Conservation (phyloP, 2,888 invertebrate genomes). For the Lepetodrilus schrolli region DNA sequence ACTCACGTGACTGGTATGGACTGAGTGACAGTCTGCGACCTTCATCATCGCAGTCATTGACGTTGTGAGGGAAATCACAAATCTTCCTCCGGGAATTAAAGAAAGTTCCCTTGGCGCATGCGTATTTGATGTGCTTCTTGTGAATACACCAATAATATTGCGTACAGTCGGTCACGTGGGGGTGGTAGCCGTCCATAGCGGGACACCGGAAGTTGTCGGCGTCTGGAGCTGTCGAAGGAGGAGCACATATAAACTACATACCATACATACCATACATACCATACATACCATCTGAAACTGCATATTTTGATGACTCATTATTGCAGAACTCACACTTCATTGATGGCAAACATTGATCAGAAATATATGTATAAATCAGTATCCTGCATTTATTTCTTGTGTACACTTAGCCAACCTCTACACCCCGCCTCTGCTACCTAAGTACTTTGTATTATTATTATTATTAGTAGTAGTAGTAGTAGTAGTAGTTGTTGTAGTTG, state of each 20-base stretch:
- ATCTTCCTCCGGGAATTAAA: background rate
- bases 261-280: too few species aligned
- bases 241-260: background rate
- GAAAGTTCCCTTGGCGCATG: slow-evolving; percentile 9
- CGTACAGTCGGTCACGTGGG: slow-evolving; percentile 38
- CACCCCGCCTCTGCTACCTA: too few species aligned
- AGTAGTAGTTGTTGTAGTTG: too few species aligned
- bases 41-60: slow-evolving; percentile 1
- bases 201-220: slow-evolving; percentile 36
- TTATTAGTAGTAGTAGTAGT: too few species aligned
- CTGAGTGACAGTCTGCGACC: background rate
- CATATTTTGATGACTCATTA: too few species aligned
- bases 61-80: background rate
- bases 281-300: too few species aligned
- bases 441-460: too few species aligned
- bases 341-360: too few species aligned
- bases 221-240: background rate
- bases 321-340: too few species aligned
- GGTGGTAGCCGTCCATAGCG: slow-evolving; percentile 35
- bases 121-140: background rate
- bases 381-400: too few species aligned
- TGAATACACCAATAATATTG: slow-evolving; percentile 40
- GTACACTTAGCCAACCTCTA: too few species aligned
- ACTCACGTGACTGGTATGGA: slow-evolving; percentile 13
- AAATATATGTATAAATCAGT: too few species aligned